Base-by-base conservation (phyloP, 2,113 vertebrate species). In the Daphoenositta chrysoptera region DNA sequence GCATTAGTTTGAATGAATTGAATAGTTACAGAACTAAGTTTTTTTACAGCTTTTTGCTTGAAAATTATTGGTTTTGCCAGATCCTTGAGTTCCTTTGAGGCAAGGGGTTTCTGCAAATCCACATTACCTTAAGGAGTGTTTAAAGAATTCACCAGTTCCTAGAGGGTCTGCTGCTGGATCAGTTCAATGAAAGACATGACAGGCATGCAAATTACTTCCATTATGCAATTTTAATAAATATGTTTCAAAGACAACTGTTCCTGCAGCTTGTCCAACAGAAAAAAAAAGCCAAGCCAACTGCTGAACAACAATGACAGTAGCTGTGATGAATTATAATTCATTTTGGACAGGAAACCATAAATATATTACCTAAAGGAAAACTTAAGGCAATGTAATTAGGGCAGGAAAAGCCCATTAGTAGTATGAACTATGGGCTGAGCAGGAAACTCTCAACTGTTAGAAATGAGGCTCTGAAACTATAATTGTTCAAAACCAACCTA, bases 151-250 rank as follows among this genome's bases (percentile, higher is more conserved):
- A 61, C 48, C 28, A 45, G 66, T 44, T 94, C 73, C 90, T 93
- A 47, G 50, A 68, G 57, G 57, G n/a, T 79, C 71, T 53, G 16
- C 57, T 44, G 12, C 63, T 88, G 42, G 21, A 69, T 90, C 54
- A 88, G 58, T n/a, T 58, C 68, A 86, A 31, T 40, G 37, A 48
- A 45, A 73, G 90, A 27, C 68, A 66, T 90, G 77, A 85, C 37
- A 94, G 37, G 50, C 90, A 96, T 93, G 75, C 63, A 95, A 93
- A 96, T 97, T 15, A 77, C 68, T 90, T 72, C 45, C n/a, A 86
- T 90, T 69, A 83, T 88, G 83, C 71, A 91, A 83, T 87, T 95
- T 95, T 96, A 96, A 95, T 95, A 79, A 95, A 76, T 80, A 35
- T 14, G 39, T 48, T 65, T 91, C 66, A 53, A 76, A 95, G 68